A percentile compares a stretch with the other conserved stretches of the same genome.
Evolutionary conservation across 2,888 invertebrate genomes (phyloP).

Genomic region (Nephrocerus scutellatus): DNA sequence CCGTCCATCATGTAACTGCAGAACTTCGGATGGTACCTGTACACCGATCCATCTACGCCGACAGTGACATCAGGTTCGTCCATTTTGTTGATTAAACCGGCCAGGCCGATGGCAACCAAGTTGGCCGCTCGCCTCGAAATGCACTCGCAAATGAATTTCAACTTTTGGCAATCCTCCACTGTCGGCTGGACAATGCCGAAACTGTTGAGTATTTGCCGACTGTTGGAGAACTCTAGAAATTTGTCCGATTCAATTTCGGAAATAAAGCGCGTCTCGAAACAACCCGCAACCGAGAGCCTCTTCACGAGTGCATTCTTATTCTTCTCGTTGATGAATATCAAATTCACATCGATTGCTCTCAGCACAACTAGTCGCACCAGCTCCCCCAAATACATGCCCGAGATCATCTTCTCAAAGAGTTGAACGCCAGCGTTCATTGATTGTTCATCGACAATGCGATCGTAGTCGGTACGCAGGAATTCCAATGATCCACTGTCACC

Average conservation of each 20-base stretch:
- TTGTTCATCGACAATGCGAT: slow-evolving; percentile 69
- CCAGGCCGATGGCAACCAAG: slow-evolving; percentile 80
- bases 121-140: slow-evolving; percentile 88
- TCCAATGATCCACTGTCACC: slow-evolving; percentile 84
- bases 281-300: slow-evolving; percentile 50
- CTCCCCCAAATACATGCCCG: slow-evolving; percentile 98
- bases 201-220: slow-evolving; percentile 74
- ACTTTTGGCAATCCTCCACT: slow-evolving; percentile 82
- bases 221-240: slow-evolving; percentile 68
- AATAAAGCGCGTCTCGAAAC: slow-evolving; percentile 92
- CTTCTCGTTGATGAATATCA: slow-evolving; percentile 33
- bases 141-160: slow-evolving; percentile 83
- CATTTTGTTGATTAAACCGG: slow-evolving; percentile 84
- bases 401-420: slow-evolving; percentile 94
- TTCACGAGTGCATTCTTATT: too few species aligned
- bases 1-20: slow-evolving; percentile 86
- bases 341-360: slow-evolving; percentile 68
- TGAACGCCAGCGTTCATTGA: slow-evolving; percentile 79
- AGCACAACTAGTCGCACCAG: slow-evolving; percentile 76
- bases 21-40: slow-evolving; percentile 93
- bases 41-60: slow-evolving; percentile 94
- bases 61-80: slow-evolving; percentile 78
- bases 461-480: slow-evolving; percentile 75
- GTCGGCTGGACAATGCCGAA: slow-evolving; percentile 57
- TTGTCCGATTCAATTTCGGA: slow-evolving; percentile 91